A percentile compares a stretch with the other conserved stretches of the same genome.
phyloP scores from a whole-genome alignment of 2,888 invertebrate genomes.

The Melinaea marsaeus region DNA sequence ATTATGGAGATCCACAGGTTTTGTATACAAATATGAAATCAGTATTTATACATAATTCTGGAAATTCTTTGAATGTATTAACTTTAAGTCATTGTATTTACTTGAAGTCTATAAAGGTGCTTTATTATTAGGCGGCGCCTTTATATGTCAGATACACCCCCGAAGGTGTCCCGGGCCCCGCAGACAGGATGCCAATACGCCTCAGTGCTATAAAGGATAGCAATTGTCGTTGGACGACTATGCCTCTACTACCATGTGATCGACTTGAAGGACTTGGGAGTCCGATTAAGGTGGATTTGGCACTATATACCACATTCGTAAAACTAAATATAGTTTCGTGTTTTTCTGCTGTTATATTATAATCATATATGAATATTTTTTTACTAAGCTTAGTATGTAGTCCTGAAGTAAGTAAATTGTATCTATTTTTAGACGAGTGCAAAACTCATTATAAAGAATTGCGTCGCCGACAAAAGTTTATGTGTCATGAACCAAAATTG shows the following conservation, averaged over 20 bases:
- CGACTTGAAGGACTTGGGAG: constrained; percentile 60
- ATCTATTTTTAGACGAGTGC: constrained; percentile 56
- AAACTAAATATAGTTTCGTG: too few relatives aligned
- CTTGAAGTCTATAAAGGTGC: too few relatives aligned
- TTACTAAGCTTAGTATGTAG: too few relatives aligned
- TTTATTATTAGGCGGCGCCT: constrained; percentile 48
- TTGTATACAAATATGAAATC: too few relatives aligned
- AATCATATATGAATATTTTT: too few relatives aligned
- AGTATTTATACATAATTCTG: too few relatives aligned
- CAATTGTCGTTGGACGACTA: constrained; percentile 64
- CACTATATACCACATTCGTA: constrained; percentile 3
- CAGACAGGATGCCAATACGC: constrained; percentile 60
- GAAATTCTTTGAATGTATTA: background rate
- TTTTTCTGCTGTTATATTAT: too few relatives aligned
- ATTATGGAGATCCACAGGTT: constrained; percentile 65
- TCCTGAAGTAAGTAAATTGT: background rate
- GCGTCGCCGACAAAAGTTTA: constrained; percentile 63
- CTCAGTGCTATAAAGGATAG: constrained; percentile 59
- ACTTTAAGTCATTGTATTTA: background rate
- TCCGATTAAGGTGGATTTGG: constrained; percentile 50
- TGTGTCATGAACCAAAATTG: constrained; percentile 69
- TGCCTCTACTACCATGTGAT: constrained; percentile 54
- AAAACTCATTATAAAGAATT: constrained; percentile 61
- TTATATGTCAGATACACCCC: constrained; percentile 60
- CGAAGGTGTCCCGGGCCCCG: constrained; percentile 52